Percentiles rank a stretch among this genome's conserved stretches.
phyloP scores from a whole-genome alignment of 2,888 invertebrate species.

The Helleia helle region DNA sequence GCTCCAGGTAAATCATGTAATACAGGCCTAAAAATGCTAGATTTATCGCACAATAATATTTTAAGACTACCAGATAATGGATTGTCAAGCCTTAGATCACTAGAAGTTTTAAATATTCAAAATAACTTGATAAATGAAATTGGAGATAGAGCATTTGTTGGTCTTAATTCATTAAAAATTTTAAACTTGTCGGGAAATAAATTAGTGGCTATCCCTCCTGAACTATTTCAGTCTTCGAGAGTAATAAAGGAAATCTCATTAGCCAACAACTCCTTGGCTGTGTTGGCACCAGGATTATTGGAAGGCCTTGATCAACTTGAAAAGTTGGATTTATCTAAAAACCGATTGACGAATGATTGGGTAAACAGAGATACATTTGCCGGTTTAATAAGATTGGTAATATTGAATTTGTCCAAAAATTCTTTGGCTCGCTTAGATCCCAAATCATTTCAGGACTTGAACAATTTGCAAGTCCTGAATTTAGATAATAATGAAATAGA shows the following conservation, averaged over 20 bases:
- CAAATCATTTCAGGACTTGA: slow-evolving; percentile 82
- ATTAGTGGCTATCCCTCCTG: slow-evolving; percentile 84
- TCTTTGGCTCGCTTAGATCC: slow-evolving; percentile 79
- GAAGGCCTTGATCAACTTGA: slow-evolving; percentile 83
- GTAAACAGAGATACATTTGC: slow-evolving; percentile 85
- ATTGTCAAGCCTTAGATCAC: slow-evolving; percentile 78
- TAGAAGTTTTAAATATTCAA: slow-evolving; percentile 81
- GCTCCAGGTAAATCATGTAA: slow-evolving; percentile 82
- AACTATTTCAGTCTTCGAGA: slow-evolving; percentile 81
- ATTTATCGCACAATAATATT: slow-evolving; percentile 83
- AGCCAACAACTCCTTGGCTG: slow-evolving; percentile 85
- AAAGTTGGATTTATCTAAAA: slow-evolving; percentile 81
- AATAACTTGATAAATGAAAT: slow-evolving; percentile 84
- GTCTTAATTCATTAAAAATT: slow-evolving; percentile 78
- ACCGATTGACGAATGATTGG: slow-evolving; percentile 83
- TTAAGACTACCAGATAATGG: slow-evolving; percentile 80
- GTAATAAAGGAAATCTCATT: slow-evolving; percentile 82
- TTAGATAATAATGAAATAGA: slow-evolving; percentile 82
- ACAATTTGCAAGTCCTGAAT: slow-evolving; percentile 82
- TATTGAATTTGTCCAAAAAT: slow-evolving; percentile 84
- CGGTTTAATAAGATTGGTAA: slow-evolving; percentile 80
- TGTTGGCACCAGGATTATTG: slow-evolving; percentile 82
- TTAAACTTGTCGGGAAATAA: slow-evolving; percentile 87
- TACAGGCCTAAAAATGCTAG: slow-evolving; percentile 78
- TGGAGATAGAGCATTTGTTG: slow-evolving; percentile 82